Base-by-base conservation (phyloP, 2,888 invertebrate genomes). In the Apamea sordens region DNA sequence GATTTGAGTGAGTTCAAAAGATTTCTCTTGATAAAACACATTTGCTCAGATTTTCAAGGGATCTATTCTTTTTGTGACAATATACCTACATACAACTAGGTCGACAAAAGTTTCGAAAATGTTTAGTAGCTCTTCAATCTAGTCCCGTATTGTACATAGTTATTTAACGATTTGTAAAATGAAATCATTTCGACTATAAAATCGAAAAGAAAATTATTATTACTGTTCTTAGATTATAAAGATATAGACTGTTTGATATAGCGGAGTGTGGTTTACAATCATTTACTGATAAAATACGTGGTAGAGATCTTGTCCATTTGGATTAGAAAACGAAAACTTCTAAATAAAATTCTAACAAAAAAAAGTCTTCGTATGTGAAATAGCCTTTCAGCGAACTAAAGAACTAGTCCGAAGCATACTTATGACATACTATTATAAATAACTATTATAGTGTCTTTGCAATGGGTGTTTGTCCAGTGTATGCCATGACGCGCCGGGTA, bases 201-300 rank as follows among this genome's bases (percentile, higher is more conserved):
- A 67, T 63, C 24, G 47, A 28, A 56, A 77, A 70, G 41, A 76
- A 13, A 63, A 74, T 61, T 32, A 81, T 59, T 75, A 56, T 59
- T 59, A 63, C 63, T 64, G 44, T 50, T 63, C 32, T 47, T 78
- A 73, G 61, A 63, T 64, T 73, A 74, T 61, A 70, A 84, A 76
- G 28, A 74, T 53, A 85, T 77, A 82, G 75, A 82, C 85, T 86
- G 85, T 80, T 73, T 80, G 65, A 68, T 72, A 78, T 71, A 76
- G 65, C 53, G 67, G 50, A 73, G 70, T 76, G 64, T 76, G 80
- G 73, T 79, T 82, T 64, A 79, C 67, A 79, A 71, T 83, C 69
- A 73, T 75, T 74, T 53, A 73, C 28, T 65, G n/a, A 73, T 74
- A 72, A 79, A 79, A 47, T 65, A 79, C 50, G 28, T 77, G 41